Conservation (phyloP, 2,888 invertebrate species). For the Drosophila diplacantha region DNA sequence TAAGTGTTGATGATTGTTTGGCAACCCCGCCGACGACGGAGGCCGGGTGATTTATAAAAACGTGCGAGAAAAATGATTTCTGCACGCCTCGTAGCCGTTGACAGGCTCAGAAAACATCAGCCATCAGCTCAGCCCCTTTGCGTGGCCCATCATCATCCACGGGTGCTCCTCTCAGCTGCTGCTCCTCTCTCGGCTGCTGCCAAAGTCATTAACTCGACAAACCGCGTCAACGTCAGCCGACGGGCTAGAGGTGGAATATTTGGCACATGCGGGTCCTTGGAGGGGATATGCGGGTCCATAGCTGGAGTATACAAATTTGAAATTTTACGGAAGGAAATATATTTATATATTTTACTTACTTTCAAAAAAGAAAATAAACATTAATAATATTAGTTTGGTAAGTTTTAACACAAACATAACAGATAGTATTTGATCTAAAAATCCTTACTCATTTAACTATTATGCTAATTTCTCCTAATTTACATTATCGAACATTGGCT, state of each 20-base stretch:
- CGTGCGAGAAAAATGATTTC: conserved; percentile 68
- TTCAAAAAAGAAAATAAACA: too few relatives aligned
- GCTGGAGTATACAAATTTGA: too few relatives aligned
- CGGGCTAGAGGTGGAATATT: conserved; percentile 23
- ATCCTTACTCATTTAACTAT: too few relatives aligned
- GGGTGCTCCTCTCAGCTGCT: conserved; percentile 18
- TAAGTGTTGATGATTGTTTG: conserved; percentile 55
- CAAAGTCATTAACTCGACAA: conserved; percentile 71
- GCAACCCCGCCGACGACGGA: not conserved
- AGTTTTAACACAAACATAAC: too few relatives aligned
- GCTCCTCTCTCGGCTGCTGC: conserved; percentile 52
- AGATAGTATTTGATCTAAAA: too few relatives aligned
- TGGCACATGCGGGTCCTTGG: conserved; percentile 1
- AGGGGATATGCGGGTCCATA: not conserved
- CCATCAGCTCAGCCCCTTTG: conserved; percentile 20
- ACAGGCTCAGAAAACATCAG: conserved; percentile 42
- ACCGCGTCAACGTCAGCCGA: conserved; percentile 51
- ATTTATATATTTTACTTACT: too few relatives aligned
- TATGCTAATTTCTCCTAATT: too few relatives aligned
- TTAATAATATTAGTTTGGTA: too few relatives aligned
- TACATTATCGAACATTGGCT: too few relatives aligned
- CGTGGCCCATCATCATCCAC: conserved; percentile 22
- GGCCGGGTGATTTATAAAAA: conserved; percentile 47
- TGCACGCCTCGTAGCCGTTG: conserved; percentile 65
- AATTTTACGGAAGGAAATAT: not conserved